phyloP scores from a whole-genome alignment of 2,113 vertebrate genomes.

The Hippolais icterina region DNA sequence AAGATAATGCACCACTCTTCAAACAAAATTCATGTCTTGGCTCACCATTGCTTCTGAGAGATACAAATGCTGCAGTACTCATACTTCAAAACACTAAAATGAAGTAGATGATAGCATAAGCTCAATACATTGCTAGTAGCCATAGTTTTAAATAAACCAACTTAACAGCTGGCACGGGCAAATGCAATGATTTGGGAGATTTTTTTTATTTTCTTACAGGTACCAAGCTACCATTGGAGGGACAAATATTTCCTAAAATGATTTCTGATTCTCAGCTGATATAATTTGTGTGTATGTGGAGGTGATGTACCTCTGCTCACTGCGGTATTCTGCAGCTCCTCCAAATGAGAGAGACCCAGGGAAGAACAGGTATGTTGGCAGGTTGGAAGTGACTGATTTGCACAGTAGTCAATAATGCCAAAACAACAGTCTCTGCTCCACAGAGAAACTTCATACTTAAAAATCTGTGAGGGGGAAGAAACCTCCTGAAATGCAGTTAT shows the following conservation, averaged over 20 bases:
- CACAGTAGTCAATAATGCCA: not conserved
- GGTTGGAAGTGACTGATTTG: not conserved
- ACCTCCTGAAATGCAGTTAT: not conserved
- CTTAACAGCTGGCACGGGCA: not conserved
- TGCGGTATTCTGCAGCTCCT: not conserved
- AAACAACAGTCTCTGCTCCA: not conserved
- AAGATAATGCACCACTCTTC: not conserved
- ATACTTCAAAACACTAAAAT: not conserved
- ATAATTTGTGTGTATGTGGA: fast-evolving
- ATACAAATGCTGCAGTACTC: not conserved
- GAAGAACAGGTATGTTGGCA: not conserved
- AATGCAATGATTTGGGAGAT: not conserved
- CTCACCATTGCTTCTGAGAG: not conserved
- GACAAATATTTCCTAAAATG: not conserved
- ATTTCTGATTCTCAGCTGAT: not conserved
- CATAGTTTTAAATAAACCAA: not conserved
- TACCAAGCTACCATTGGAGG: not conserved
- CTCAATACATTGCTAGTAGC: not conserved
- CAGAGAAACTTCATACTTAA: not conserved
- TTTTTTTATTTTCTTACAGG: not conserved
- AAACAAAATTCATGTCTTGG: not conserved
- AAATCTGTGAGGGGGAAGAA: not conserved
- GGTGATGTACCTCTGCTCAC: not conserved
- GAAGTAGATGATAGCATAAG: not conserved
- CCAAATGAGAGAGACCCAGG: not conserved